Base-by-base conservation (phyloP, 2,113 vertebrate species). In the Mixornis gularis region DNA sequence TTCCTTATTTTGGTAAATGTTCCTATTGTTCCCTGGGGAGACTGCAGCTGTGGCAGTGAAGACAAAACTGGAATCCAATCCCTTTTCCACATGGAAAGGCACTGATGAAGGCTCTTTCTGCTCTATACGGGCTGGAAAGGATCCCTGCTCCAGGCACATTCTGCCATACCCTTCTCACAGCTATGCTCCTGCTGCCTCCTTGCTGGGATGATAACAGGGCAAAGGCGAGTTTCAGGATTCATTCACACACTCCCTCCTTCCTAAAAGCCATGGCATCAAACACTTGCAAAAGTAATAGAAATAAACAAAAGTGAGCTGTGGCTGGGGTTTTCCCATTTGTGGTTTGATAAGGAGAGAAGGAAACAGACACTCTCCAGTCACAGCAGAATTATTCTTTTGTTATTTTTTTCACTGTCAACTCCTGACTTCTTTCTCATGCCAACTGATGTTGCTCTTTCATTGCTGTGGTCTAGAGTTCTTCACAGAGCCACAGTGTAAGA, bases 271-370 rank as follows among this genome's bases (percentile, higher is more conserved):
- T 25, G 6, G 4, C 30, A 26, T 55, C 65, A 89, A 76, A 73
- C 17, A 36, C 74, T 65, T 52, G 27, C 16, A 41, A 87, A 93
- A 87, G 69, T 41, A 64, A 59, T 40, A 55, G 64, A 92, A 95
- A 87, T 55, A 74, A 92, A 79, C 49, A 91, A 48, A 81, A 78
- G 70, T 41, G 66, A 89, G 34, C 49, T 74, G 49, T 84, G 62
- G 25, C 53, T 90, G 87, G 92, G 80, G 79, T 92, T 96, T 93
- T 95, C 95, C 94, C 74, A 69, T 63, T 87, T 85, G 79, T 64
- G 85, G 66, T 87, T 92, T 83, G 73, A 69, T 79, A 92, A 70
- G 60, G 49, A 76, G 53, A 74, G 92, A 90, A 82, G 41, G 58
- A 89, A 95, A 79, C 60, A 92, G 36, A 60, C 2, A 9, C 49